Percentiles rank a stretch among this genome's conserved stretches.
Evolutionary conservation across 2,888 invertebrate genomes (phyloP).

Genomic region (Nemotelus pantherinus): DNA sequence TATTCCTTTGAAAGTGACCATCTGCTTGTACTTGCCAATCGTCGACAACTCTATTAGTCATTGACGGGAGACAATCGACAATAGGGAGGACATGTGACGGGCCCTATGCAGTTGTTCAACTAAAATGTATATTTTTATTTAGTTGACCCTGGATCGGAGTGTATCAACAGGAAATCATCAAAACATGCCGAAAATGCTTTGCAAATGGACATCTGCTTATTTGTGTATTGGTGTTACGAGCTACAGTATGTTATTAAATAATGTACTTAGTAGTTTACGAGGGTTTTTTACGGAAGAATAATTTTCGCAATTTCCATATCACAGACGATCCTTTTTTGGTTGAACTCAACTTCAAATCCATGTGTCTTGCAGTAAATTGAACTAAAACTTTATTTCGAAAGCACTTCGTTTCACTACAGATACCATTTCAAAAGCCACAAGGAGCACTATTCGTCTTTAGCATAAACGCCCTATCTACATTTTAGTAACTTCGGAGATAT

Average conservation of each 20-base stretch:
- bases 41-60: slow-evolving; percentile 38
- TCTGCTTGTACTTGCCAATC: slow-evolving; percentile 20
- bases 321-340: too few species aligned
- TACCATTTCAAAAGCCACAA: too few species aligned
- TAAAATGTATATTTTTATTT: neutral
- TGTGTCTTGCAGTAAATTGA: too few species aligned
- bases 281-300: too few species aligned
- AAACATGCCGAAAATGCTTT: slow-evolving; percentile 41
- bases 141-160: slow-evolving; percentile 9
- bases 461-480: too few species aligned
- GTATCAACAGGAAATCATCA: slow-evolving; percentile 48
- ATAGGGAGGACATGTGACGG: slow-evolving; percentile 33
- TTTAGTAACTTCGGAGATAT: too few species aligned
- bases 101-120: neutral
- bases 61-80: neutral
- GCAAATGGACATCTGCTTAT: slow-evolving; percentile 33
- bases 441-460: too few species aligned
- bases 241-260: neutral
- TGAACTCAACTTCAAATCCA: too few species aligned
- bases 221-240: neutral
- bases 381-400: too few species aligned
- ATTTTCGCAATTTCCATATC: too few species aligned
- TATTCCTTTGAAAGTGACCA: slow-evolving; percentile 15
- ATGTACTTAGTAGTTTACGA: too few species aligned
- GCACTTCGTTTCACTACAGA: too few species aligned